Base-by-base conservation (phyloP, 1,140 invertebrate species). In the Drosophila mojavensis region DNA sequence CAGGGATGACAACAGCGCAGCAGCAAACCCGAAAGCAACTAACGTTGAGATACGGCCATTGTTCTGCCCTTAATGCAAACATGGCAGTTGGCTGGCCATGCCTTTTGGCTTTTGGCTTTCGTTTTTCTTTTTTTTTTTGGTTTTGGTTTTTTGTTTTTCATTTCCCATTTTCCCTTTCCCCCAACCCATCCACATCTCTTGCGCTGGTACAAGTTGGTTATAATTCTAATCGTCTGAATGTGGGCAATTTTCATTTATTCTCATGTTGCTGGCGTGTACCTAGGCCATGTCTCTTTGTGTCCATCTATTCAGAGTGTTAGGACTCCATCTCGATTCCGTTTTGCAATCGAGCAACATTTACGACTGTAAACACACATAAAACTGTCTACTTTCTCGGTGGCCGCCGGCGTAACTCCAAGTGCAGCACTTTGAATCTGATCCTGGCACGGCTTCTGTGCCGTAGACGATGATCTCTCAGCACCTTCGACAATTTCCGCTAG, bases 341-440 rank as follows among this genome's bases (percentile, higher is more conserved):
- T 47, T 28, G 78, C 85, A 90, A 85, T 90, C 90, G 81, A 79
- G 88, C 81, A 60, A 69, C 90, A 63, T 91, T 91, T 91, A 90
- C 78, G 90, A 91, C 85, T 88, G 90, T 91, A 91, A 91, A 91
- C 90, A 91, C 59, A 86, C 64, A 79, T 91, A 82, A 88, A 91
- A 91, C 78, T 91, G 90, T 91, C 85, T 61, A 41, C 66, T 70
- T 71, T 60, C 53, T 30, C 70, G n/a, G 55, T 24, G 43, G 43
- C 13, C 61, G 36, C 70, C 50, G 53, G 28, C 79, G 60, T 64
- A 54, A 62, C 53, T 53, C 71, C 66, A 81, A 78, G 63, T 81
- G 71, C 58, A 65, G 62, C 70, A 75, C 81, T 84, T 84, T 75
- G 77, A 89, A 88, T 83, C 78, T 80, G 83, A 89, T 88, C 83